Percentiles rank a stretch among this genome's conserved stretches.
Conservation (phyloP, 2,797 vertebrate genomes). For the Neostethus bicornis region DNA sequence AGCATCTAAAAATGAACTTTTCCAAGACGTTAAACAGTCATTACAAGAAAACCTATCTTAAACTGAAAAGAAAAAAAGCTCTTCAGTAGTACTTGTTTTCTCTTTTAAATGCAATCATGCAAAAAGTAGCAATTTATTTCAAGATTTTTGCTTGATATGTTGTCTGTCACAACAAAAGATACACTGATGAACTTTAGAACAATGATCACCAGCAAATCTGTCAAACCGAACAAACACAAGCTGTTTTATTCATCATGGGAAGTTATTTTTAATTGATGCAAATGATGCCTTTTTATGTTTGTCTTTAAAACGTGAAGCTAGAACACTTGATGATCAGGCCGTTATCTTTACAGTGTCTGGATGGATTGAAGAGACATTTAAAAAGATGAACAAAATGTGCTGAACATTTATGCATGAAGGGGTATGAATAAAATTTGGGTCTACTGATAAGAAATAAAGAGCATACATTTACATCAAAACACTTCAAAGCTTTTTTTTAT, state of each 20-base stretch:
- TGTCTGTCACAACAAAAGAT: neutral
- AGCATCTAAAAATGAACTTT: neutral
- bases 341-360: neutral
- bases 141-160: neutral
- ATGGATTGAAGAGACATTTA: neutral
- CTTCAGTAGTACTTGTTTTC: neutral
- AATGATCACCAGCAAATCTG: neutral
- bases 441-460: neutral
- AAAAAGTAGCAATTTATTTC: neutral
- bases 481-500: neutral
- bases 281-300: neutral
- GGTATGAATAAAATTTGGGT: neutral
- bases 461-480: neutral
- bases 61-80: neutral
- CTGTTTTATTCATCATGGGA: neutral
- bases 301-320: neutral
- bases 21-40: neutral
- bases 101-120: neutral
- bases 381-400: neutral
- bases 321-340: neutral
- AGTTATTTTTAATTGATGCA: slow-evolving; percentile 4
- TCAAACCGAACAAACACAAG: neutral
- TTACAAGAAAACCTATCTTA: neutral
- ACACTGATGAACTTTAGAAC: neutral
- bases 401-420: neutral